A percentile compares a stretch with the other conserved stretches of the same genome.
phyloP scores from a whole-genome alignment of 2,797 vertebrate genomes.

The Mus caroli region DNA sequence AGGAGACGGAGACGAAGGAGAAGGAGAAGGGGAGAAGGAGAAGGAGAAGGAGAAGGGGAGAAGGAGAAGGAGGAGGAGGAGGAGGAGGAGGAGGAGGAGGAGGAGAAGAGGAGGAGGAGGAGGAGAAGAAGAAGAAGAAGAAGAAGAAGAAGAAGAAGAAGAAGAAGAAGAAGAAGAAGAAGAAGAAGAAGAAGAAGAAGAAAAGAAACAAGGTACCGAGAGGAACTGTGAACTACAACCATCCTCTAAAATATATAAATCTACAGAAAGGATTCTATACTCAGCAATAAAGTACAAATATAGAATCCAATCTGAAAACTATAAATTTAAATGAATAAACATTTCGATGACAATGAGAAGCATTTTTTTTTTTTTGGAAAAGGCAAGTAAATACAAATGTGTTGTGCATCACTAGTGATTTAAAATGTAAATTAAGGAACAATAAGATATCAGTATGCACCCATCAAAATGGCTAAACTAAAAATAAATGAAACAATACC shows the following conservation, averaged over 20 bases:
- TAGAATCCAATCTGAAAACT: neutral
- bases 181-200: neutral
- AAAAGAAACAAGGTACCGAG: neutral
- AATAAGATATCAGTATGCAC: neutral
- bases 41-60: no score
- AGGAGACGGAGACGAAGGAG: fast-evolving
- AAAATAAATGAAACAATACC: neutral
- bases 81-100: no score
- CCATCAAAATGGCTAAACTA: slow-evolving; percentile 31
- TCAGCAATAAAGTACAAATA: slow-evolving; percentile 10
- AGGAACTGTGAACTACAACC: neutral
- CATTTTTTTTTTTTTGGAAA: neutral
- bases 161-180: no score
- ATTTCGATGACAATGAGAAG: slow-evolving; percentile 13
- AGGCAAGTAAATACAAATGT: neutral
- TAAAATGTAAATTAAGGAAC: slow-evolving; percentile 46
- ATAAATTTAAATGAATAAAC: neutral
- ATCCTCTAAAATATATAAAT: neutral
- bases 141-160: neutral
- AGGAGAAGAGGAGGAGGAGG: no score
- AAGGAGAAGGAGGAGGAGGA: no score
- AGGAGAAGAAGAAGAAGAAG: no score
- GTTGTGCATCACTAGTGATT: neutral
- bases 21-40: no score
- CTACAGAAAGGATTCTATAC: neutral